Evolutionary conservation across 2,113 vertebrate genomes (phyloP).

Genomic region (Labrus mixtus): DNA sequence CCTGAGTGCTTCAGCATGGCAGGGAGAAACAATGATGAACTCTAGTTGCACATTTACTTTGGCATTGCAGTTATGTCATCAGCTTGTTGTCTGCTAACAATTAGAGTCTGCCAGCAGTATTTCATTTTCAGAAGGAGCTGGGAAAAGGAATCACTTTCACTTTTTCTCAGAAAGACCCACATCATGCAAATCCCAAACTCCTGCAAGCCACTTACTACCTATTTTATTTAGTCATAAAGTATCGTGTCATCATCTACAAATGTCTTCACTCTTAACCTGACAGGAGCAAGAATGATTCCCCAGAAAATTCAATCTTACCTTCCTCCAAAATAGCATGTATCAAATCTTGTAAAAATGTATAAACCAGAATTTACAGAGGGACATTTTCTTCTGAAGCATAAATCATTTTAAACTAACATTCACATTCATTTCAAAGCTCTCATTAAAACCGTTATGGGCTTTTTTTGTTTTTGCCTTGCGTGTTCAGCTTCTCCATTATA

Average conservation of each 20-base stretch:
- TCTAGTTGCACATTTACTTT: constrained; percentile 31
- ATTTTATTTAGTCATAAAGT: background rate
- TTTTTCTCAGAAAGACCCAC: background rate
- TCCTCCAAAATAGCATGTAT: background rate
- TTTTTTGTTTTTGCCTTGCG: constrained; percentile 18
- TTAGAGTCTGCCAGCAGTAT: constrained; percentile 23
- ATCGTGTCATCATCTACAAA: too few relatives aligned
- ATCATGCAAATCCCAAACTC: background rate
- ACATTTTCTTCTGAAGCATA: background rate
- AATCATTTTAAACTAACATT: constrained; percentile 10
- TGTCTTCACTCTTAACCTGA: background rate
- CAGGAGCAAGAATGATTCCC: background rate
- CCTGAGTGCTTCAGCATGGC: constrained; percentile 1
- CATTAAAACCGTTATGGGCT: background rate
- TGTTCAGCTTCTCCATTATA: constrained; percentile 12
- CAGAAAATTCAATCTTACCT: background rate
- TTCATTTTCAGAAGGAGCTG: constrained; percentile 55
- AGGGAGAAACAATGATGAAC: background rate
- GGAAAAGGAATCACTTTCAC: constrained; percentile 28
- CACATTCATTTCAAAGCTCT: constrained; percentile 12
- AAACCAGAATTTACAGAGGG: background rate
- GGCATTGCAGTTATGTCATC: constrained; percentile 41
- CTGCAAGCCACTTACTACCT: background rate
- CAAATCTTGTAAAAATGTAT: background rate
- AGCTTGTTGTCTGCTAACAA: constrained; percentile 24